Conservation (phyloP, 2,888 invertebrate genomes). For the Macropis europaea region DNA sequence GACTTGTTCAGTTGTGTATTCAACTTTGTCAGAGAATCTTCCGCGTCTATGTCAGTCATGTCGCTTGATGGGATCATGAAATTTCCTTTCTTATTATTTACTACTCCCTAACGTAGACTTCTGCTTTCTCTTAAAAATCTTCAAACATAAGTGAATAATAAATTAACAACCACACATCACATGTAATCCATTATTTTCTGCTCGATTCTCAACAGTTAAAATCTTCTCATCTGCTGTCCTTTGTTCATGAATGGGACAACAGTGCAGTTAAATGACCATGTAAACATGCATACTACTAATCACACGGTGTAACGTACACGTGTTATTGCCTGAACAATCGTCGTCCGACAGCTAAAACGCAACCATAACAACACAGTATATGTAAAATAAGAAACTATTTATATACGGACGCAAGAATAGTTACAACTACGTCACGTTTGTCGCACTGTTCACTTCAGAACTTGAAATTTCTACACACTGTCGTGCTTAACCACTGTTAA, state of each 20-base stretch:
- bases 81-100: not conserved
- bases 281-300: not conserved
- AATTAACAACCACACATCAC: not conserved
- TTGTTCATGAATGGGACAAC: not conserved
- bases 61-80: not conserved
- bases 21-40: slow-evolving; percentile 62
- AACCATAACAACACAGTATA: not conserved
- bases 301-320: not conserved
- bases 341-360: not conserved
- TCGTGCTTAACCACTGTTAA: not conserved
- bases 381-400: not conserved
- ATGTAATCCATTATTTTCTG: not conserved
- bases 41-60: slow-evolving; percentile 40
- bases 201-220: not conserved
- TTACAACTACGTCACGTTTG: not conserved
- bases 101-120: not conserved
- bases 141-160: not conserved
- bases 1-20: slow-evolving; percentile 68
- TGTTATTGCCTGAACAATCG: not conserved
- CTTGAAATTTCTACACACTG: not conserved
- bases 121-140: not conserved
- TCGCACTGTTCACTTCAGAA: not conserved
- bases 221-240: not conserved
- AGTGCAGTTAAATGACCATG: not conserved
- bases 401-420: not conserved